Percentiles rank a stretch among this genome's conserved stretches.
Evolutionary conservation across 92 coral and sea anemone species (phyloP).

Genomic region (Porites cylindrica): DNA sequence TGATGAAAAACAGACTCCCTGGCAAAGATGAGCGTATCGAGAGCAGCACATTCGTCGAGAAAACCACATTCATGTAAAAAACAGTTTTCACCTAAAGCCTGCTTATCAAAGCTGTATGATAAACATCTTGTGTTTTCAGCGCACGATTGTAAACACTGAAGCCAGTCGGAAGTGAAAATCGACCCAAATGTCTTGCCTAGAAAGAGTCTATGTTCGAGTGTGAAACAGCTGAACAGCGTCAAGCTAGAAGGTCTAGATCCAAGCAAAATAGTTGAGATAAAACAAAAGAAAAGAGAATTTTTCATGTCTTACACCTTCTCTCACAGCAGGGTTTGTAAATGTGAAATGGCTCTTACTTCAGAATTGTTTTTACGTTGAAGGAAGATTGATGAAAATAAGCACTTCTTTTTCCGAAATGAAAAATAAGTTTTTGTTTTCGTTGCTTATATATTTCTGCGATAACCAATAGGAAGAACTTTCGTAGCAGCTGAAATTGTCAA

Average conservation of each 20-base stretch:
- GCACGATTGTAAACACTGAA: not conserved
- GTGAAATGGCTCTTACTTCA: not conserved
- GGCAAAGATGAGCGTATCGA: not conserved
- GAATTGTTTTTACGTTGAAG: not conserved
- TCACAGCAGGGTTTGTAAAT: not conserved
- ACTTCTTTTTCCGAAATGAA: not conserved
- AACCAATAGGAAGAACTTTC: not conserved
- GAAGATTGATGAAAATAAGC: not conserved
- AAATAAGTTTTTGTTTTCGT: not conserved
- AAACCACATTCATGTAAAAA: conserved; percentile 2
- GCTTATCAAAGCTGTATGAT: not conserved
- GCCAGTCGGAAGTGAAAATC: not conserved
- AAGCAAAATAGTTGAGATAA: not conserved
- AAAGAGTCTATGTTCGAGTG: not conserved
- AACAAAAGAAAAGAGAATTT: not conserved
- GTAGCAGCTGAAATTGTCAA: not conserved
- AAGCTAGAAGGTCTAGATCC: not conserved
- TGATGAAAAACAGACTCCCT: not conserved
- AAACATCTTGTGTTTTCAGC: not conserved
- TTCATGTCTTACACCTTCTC: not conserved
- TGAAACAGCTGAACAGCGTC: not conserved
- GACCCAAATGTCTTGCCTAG: not conserved
- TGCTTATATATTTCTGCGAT: not conserved
- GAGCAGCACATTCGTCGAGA: not conserved
- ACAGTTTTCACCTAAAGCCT: not conserved